Base-by-base conservation (phyloP, 2,888 invertebrate genomes). In the Andrena praecox region DNA sequence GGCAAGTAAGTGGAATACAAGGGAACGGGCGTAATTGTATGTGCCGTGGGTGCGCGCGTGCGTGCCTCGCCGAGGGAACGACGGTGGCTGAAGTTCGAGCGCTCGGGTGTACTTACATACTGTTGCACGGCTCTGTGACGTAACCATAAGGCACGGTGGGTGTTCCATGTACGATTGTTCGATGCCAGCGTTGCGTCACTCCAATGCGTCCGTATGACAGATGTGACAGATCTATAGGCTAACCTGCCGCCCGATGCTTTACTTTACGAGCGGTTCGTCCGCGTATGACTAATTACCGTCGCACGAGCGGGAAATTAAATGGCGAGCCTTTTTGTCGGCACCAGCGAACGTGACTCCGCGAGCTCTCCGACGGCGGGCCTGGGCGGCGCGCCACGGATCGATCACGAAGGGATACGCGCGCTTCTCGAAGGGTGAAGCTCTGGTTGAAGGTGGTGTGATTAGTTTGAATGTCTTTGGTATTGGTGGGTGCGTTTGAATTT, bases 151-250 rank as follows among this genome's bases (percentile, higher is more conserved):
- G 67, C 82, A 4, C 82, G 60, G 82, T 82, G 82, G 82, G 82
- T 75, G 81, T 82, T 64, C 82, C 68, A 69, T 56, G 69, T 81
- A 77, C 81, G 64, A 82, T 81, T 82, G 80, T 82, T 82, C 79
- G 79, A 74, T 79, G 75, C 71, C 63, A 42, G 52, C 73, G 73
- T 81, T 83, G 76, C 81, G 72, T 81, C 81, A 73, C 73, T 69
- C 60, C 54, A 81, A 81, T 77, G 81, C 81, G 73, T 83, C 63
- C 29, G 52, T 77, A 77, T 81, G 81, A 77, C 77, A 77, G 77
- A 83, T 70, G 77, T 77, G 81, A 83, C 73, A 76, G 82, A 83
- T 81, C 81, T 77, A 81, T 70, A 73, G 72, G 71, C 33, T 77
- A 81, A 83, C 81, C 70, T 81, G 81, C 73, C 52, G 67, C 68